phyloP scores from a whole-genome alignment of 2,113 vertebrate genomes.

The Pholis gunnellus region DNA sequence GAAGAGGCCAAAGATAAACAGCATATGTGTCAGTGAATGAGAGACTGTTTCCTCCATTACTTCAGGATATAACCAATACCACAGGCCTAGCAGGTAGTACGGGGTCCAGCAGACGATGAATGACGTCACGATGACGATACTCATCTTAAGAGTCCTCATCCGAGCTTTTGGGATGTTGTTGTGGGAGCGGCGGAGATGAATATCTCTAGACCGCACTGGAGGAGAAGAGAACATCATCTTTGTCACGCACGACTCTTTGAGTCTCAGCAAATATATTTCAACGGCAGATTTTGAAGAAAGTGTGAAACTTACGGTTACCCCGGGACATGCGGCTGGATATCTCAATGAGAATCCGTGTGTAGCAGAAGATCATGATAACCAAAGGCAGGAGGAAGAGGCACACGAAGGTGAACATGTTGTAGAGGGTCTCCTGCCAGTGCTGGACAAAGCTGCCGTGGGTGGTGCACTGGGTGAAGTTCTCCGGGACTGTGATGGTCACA shows the following conservation, averaged over 20 bases:
- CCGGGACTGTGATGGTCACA: slow-evolving; percentile 85
- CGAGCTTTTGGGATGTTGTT: slow-evolving; percentile 88
- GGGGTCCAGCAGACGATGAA: slow-evolving; percentile 89
- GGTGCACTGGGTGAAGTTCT: slow-evolving; percentile 88
- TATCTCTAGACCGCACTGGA: slow-evolving; percentile 81
- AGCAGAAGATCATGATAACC: slow-evolving; percentile 87
- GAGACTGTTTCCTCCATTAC: slow-evolving; percentile 85
- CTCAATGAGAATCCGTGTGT: slow-evolving; percentile 86
- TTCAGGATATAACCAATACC: slow-evolving; percentile 88
- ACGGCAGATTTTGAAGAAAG: neutral
- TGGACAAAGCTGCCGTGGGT: slow-evolving; percentile 84
- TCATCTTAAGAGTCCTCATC: slow-evolving; percentile 88
- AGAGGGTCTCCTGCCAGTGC: slow-evolving; percentile 86
- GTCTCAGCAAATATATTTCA: neutral
- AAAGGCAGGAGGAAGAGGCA: slow-evolving; percentile 88
- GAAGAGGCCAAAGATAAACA: slow-evolving; percentile 88
- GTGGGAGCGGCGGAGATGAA: slow-evolving; percentile 85
- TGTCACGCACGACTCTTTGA: neutral
- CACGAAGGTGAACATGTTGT: slow-evolving; percentile 88
- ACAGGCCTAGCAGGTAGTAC: slow-evolving; percentile 86
- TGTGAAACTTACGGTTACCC: slow-evolving; percentile 74
- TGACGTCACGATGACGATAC: slow-evolving; percentile 85
- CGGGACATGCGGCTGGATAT: slow-evolving; percentile 85
- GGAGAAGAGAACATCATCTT: neutral
- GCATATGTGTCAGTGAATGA: slow-evolving; percentile 85